phyloP scores from a whole-genome alignment of 2,888 invertebrate species.

The Notodonta ziczac region DNA sequence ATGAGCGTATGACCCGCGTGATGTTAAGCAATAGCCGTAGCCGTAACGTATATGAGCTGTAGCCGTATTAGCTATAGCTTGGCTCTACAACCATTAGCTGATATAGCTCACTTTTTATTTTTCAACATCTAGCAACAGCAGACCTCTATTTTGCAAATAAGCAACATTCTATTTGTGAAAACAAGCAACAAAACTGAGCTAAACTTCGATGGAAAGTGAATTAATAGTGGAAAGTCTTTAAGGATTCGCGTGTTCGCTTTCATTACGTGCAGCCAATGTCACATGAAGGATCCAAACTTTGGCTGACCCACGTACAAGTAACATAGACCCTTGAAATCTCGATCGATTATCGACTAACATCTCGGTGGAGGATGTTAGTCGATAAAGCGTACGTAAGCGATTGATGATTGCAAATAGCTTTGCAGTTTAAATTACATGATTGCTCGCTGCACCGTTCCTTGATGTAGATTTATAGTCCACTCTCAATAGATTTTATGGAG shows the following conservation, averaged over 20 bases:
- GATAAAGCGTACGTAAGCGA: slow-evolving; percentile 52
- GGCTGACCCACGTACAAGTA: background rate
- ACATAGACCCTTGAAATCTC: background rate
- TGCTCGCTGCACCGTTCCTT: slow-evolving; percentile 69
- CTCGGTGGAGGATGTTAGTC: no score
- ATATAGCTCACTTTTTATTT: no score
- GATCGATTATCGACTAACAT: no score
- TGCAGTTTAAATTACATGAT: slow-evolving; percentile 77
- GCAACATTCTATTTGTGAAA: slow-evolving; percentile 16
- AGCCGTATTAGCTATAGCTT: no score
- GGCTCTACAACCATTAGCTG: no score
- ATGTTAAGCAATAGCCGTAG: no score
- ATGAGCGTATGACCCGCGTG: no score
- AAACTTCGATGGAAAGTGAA: slow-evolving; percentile 72
- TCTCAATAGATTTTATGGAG: slow-evolving; percentile 57
- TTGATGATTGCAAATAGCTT: slow-evolving; percentile 70
- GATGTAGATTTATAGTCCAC: slow-evolving; percentile 74
- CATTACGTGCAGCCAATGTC: slow-evolving; percentile 59
- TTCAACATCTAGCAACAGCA: no score
- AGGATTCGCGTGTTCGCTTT: slow-evolving; percentile 70
- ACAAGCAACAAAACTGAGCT: slow-evolving; percentile 32
- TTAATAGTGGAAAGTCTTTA: slow-evolving; percentile 78
- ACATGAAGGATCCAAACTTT: slow-evolving; percentile 38
- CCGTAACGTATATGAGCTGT: no score
- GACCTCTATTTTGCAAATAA: background rate